These are phyloP conservation scores for Arrhopalites spinosus DNA, from an alignment of 2,888 invertebrate species.

Conservation along the genomic window DNA sequence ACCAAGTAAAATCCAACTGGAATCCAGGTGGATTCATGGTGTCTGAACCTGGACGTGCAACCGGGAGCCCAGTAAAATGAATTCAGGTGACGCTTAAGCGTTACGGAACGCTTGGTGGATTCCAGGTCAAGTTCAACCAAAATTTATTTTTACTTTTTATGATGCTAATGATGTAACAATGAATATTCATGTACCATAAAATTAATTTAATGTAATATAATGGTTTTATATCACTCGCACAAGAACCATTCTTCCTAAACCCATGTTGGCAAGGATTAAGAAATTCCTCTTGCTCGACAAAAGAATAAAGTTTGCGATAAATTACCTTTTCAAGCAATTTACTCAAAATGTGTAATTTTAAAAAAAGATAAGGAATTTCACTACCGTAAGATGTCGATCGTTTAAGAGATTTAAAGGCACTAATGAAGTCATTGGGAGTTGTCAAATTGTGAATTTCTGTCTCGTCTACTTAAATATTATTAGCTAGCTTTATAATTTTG, in stretches of 20 bases:
- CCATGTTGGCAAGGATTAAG: not conserved
- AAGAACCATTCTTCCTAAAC: not conserved
- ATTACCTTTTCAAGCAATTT: not conserved
- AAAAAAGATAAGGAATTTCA: not conserved
- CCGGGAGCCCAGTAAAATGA: too few relatives aligned
- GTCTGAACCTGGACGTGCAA: too few relatives aligned
- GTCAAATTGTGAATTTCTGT: not conserved
- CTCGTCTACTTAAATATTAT: not conserved
- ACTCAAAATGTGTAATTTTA: not conserved
- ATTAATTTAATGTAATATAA: too few relatives aligned
- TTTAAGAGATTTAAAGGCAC: not conserved
- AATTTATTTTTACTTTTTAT: too few relatives aligned
- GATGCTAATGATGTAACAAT: too few relatives aligned
- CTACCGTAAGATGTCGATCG: not conserved
- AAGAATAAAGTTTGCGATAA: not conserved
- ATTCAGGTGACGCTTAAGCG: too few relatives aligned
- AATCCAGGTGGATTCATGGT: too few relatives aligned
- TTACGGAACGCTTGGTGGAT: too few relatives aligned
- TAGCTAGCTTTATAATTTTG: not conserved
- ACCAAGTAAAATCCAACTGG: too few relatives aligned
- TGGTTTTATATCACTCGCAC: too few relatives aligned
- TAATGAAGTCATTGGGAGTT: not conserved
- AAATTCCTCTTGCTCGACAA: not conserved
- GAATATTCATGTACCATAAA: too few relatives aligned
- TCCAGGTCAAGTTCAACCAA: too few relatives aligned